Evolutionary conservation across 2,113 vertebrate genomes (phyloP).

Genomic region (Centropus bengalensis): DNA sequence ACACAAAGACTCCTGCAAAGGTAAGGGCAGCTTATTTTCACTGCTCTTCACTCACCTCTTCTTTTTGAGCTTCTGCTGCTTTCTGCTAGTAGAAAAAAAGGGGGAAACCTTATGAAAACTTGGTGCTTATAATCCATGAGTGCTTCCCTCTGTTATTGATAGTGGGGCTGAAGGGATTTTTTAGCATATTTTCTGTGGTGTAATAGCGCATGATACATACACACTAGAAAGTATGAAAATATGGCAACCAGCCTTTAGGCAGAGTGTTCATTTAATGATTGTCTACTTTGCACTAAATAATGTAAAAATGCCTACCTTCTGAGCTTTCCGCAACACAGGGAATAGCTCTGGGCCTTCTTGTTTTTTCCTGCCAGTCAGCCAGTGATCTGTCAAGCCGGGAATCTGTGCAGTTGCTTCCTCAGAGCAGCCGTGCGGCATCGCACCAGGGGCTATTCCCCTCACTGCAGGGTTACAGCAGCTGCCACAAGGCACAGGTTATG

Average conservation of each 20-base stretch:
- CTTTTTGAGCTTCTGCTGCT: neutral
- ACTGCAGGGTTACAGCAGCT: neutral
- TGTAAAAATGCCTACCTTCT: neutral
- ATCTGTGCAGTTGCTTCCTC: neutral
- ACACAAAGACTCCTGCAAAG: conserved; percentile 65
- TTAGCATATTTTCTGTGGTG: neutral
- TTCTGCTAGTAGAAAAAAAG: neutral
- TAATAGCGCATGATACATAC: neutral
- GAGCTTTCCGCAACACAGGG: neutral
- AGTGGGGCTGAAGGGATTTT: neutral
- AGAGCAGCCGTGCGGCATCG: neutral
- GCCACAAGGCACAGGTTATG: fast-evolving
- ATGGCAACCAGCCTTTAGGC: neutral
- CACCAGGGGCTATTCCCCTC: fast-evolving
- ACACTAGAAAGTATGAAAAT: neutral
- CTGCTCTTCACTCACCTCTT: neutral
- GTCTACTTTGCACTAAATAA: neutral
- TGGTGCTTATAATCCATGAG: neutral
- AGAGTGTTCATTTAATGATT: neutral
- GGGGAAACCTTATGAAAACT: neutral
- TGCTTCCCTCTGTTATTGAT: neutral
- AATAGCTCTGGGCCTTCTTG: neutral
- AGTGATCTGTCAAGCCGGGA: neutral
- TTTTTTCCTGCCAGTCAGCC: neutral
- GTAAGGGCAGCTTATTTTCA: conserved; percentile 45